Conservation (phyloP, 2,797 vertebrate species). For the Lepilemur septentrionalis region DNA sequence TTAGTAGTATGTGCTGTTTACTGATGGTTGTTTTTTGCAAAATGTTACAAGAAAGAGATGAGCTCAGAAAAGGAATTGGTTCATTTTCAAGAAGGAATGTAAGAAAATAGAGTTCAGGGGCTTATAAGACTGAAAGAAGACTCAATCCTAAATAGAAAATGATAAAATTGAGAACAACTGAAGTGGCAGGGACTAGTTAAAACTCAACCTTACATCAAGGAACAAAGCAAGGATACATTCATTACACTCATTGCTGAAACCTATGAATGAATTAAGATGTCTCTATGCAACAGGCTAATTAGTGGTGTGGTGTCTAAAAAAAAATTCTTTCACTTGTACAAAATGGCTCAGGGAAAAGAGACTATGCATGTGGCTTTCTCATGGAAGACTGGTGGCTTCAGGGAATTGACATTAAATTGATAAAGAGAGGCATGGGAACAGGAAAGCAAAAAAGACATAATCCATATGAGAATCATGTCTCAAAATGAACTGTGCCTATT, state of each 20-base stretch:
- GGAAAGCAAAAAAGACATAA: background rate
- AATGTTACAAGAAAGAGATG: background rate
- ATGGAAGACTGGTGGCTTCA: background rate
- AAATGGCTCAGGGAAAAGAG: background rate
- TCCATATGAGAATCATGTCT: background rate
- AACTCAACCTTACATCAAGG: background rate
- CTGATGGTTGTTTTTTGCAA: background rate
- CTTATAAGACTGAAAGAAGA: background rate
- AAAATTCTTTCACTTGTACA: background rate
- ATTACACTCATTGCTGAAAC: background rate
- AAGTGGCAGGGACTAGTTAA: background rate
- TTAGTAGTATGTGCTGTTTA: background rate
- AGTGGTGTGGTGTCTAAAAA: background rate
- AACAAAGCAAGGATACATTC: background rate
- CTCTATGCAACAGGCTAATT: background rate
- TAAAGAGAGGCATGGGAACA: background rate
- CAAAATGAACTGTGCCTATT: background rate
- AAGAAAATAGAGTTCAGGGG: background rate
- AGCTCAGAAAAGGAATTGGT: background rate
- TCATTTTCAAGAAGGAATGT: constrained; percentile 16
- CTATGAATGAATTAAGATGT: background rate
- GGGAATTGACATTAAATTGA: background rate
- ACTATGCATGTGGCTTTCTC: background rate
- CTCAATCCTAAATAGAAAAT: background rate
- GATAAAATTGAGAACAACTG: background rate